Base-by-base conservation (phyloP, 2,113 vertebrate species). In the Protobothrops mucrosquamatus region DNA sequence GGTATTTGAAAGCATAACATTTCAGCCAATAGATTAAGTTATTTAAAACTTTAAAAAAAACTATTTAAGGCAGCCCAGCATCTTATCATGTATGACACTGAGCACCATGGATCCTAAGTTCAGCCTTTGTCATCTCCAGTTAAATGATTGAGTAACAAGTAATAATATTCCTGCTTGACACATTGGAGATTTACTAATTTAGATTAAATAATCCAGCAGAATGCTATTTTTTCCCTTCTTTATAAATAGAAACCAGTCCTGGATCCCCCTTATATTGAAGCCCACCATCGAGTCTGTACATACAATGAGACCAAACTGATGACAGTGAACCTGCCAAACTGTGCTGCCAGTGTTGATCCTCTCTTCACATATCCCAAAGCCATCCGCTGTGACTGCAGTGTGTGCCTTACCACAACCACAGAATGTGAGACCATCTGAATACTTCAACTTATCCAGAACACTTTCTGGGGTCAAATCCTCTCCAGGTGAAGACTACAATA, bases 281-380 rank as follows among this genome's bases (percentile, higher is more conserved):
- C 98, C 23, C 93, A 98, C 94, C 99, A 99, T 95, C 97, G 97
- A 0, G 98, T 99, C 57, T 99, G 99, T 92, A 99, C 98, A 93
- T 99, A 99, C 97, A 99, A 99, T 0, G 96, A 98, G 97, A 99
- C 98, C 20, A 98, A 97, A 46, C 95, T 98, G 93, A 96, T 97
- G 93, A 98, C 97, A 0, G 97, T 99, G 92, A 98, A 98, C 94
- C 97, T 99, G 92, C 99, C 99, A 20, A 96, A 92, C 94, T 99
- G 99, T 92, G 96, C 93, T 22, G 95, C 98, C 0, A 93, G 92
- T 0, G 97, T 98, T 0, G 98, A 99, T 54, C 98, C 99, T 0
- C 97, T 94, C 95, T 99, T 99, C 96, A 99, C 98, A 18, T 99
- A 98, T 92, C 99, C 98, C 0, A 97, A 98, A 94, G 99, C 99